Conservation (phyloP, 2,113 vertebrate genomes). For the Cyanistes caeruleus region DNA sequence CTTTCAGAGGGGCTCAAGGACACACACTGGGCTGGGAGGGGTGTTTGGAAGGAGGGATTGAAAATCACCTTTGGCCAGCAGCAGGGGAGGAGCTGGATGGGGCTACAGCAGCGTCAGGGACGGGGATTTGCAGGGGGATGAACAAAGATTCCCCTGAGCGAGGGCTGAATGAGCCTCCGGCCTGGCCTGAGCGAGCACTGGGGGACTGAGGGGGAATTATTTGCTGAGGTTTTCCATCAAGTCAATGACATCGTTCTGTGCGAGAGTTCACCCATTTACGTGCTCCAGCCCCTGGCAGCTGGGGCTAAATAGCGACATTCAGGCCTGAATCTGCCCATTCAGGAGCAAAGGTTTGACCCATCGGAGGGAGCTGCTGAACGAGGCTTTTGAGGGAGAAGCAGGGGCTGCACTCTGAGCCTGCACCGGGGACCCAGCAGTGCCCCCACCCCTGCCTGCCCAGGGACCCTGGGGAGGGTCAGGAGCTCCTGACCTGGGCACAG, state of each 20-base stretch:
- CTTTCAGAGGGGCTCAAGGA: not conserved
- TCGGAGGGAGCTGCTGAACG: not conserved
- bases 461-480: not conserved
- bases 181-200: not conserved
- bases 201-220: slow-evolving; percentile 1
- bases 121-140: not conserved
- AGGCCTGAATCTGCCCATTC: slow-evolving; percentile 42
- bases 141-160: not conserved
- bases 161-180: not conserved
- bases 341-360: slow-evolving; percentile 13
- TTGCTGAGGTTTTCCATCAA: slow-evolving; percentile 11
- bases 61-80: fast-evolving
- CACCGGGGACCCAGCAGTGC: fast-evolving
- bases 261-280: not conserved
- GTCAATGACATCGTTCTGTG: slow-evolving; percentile 34
- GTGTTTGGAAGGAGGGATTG: not conserved
- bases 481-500: not conserved
- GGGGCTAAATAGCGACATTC: slow-evolving; percentile 51
- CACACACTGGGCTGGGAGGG: fast-evolving
- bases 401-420: not conserved
- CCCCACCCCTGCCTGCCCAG: fast-evolving
- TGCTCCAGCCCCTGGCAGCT: slow-evolving; percentile 7
- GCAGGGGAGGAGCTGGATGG: not conserved
- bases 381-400: not conserved
- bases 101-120: not conserved